A percentile compares a stretch with the other conserved stretches of the same genome.
Conservation (phyloP, 1,140 invertebrate genomes). For the Diploscapter pachys region DNA sequence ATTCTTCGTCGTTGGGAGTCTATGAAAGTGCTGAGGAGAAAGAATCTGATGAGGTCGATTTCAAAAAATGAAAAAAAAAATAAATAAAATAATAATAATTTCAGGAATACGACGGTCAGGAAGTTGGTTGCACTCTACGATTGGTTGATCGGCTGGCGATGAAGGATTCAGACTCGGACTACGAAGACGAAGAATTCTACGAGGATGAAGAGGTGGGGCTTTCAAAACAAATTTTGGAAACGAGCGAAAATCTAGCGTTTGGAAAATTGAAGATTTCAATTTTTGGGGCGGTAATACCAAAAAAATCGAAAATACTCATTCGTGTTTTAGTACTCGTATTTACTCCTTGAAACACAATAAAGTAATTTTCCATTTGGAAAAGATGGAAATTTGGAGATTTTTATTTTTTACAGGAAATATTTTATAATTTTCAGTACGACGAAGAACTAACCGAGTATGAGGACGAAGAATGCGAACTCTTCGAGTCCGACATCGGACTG, state of each 20-base stretch:
- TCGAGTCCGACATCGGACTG: constrained; percentile 26
- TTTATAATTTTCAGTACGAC: constrained; percentile 20
- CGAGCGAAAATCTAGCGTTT: too few relatives aligned
- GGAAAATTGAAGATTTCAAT: too few relatives aligned
- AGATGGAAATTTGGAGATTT: background rate
- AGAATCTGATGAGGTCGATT: constrained; percentile 31
- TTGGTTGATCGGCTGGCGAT: constrained; percentile 48
- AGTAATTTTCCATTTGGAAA: background rate
- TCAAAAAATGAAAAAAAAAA: background rate
- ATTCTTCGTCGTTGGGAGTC: constrained; percentile 31
- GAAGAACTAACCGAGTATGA: constrained; percentile 38
- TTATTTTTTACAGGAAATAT: constrained; percentile 1
- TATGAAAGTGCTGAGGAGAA: constrained; percentile 26
- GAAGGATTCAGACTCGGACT: constrained; percentile 39
- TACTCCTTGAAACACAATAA: too few relatives aligned
- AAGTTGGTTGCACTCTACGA: constrained; percentile 49
- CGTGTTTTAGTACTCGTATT: too few relatives aligned
- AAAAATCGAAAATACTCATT: too few relatives aligned
- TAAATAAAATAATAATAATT: constrained; percentile 1
- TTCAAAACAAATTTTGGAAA: constrained; percentile 1
- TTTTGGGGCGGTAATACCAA: too few relatives aligned
- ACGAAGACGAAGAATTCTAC: constrained; percentile 42
- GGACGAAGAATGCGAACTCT: constrained; percentile 37
- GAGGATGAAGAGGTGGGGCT: constrained; percentile 36
- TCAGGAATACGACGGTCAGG: constrained; percentile 43